phyloP scores from a whole-genome alignment of 1,140 invertebrate species.

The Mya arenaria region DNA sequence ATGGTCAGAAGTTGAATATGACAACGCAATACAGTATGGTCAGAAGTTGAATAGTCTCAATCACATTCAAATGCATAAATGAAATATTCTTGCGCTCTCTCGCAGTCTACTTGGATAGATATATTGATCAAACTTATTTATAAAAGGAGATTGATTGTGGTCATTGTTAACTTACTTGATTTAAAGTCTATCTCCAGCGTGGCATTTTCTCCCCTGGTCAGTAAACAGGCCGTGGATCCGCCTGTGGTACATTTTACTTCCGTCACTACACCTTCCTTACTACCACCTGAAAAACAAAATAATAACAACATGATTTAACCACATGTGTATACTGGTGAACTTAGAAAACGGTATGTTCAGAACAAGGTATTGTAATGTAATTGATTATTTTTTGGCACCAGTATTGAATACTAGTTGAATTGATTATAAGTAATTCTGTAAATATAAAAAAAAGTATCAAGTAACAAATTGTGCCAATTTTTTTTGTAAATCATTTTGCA shows the following conservation, averaged over 20 bases:
- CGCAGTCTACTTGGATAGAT: neutral
- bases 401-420: neutral
- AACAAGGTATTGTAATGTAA: neutral
- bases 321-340: neutral
- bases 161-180: neutral
- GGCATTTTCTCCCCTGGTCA: slow-evolving; percentile 7
- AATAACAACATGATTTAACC: neutral
- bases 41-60: neutral
- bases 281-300: slow-evolving; percentile 18
- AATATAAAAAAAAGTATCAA: neutral
- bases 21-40: neutral
- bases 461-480: neutral
- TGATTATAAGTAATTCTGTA: neutral
- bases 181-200: neutral
- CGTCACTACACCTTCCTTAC: neutral
- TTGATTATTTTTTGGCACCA: neutral
- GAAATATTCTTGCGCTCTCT: neutral
- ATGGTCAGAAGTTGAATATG: neutral
- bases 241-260: slow-evolving; percentile 2
- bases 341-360: neutral
- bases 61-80: neutral
- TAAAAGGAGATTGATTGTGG: neutral
- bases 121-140: neutral
- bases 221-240: neutral
- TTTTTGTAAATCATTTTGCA: no score